These are phyloP conservation scores for Eurystomus glaucurus DNA, from an alignment of 2,797 vertebrate genomes.

Conservation along the genomic window DNA sequence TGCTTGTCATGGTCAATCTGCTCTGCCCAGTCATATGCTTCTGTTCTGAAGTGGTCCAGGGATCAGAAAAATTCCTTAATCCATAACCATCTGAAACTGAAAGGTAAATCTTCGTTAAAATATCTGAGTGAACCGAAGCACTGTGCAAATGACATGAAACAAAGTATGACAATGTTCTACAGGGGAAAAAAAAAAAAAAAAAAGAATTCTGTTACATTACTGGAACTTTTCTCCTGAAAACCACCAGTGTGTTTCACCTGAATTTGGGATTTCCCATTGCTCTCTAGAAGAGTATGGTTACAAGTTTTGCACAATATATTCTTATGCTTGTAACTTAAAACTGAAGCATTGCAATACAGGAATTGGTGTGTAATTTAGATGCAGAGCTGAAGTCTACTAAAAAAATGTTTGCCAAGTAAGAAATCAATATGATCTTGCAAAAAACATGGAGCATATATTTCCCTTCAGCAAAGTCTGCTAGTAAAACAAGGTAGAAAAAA, in stretches of 20 bases:
- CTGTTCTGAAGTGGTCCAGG: background rate
- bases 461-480: background rate
- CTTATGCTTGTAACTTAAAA: background rate
- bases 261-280: background rate
- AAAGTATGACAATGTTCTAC: background rate
- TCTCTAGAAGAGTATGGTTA: background rate
- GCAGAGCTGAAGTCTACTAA: background rate
- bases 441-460: background rate
- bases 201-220: background rate
- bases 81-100: background rate
- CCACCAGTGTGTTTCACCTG: background rate
- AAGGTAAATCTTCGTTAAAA: background rate
- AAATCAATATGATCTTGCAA: background rate
- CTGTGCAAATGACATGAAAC: background rate
- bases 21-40: background rate
- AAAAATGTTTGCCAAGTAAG: background rate
- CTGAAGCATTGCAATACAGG: background rate
- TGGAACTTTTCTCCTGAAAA: background rate
- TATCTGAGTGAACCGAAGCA: background rate
- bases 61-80: background rate
- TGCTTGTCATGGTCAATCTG: slow-evolving; percentile 10
- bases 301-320: background rate
- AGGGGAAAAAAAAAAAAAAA: background rate
- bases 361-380: background rate
- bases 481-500: background rate